Conservation (phyloP, 2,797 vertebrate genomes). For the Parauchenoglanis ngamensis region DNA sequence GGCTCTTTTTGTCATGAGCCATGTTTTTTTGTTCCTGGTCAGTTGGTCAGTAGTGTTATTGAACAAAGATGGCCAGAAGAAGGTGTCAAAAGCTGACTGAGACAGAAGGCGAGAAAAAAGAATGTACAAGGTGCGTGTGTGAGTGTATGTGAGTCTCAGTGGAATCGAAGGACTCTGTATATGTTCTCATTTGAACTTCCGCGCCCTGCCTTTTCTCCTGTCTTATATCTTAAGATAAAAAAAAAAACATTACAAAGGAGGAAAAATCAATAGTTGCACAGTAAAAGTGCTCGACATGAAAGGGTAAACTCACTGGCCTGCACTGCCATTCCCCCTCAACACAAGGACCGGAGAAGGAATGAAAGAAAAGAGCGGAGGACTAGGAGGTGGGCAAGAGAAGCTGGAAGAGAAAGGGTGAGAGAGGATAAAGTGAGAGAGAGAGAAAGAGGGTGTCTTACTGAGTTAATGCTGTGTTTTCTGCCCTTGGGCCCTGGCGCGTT, state of each 20-base stretch:
- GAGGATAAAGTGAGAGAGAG: slow-evolving; percentile 53
- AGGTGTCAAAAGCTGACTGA: slow-evolving; percentile 74
- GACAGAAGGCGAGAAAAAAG: slow-evolving; percentile 60
- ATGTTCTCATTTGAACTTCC: slow-evolving; percentile 73
- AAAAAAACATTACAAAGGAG: slow-evolving; percentile 66
- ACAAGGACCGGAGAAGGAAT: slow-evolving; percentile 43
- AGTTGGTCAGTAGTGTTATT: slow-evolving; percentile 58
- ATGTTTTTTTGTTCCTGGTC: slow-evolving; percentile 61
- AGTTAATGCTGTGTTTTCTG: slow-evolving; percentile 74
- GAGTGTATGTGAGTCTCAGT: slow-evolving; percentile 59
- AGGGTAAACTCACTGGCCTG: slow-evolving; percentile 72
- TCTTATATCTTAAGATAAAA: slow-evolving; percentile 71
- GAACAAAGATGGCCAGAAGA: slow-evolving; percentile 61
- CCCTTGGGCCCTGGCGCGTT: slow-evolving; percentile 67
- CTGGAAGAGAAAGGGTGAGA: slow-evolving; percentile 36
- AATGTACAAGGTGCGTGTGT: slow-evolving; percentile 55
- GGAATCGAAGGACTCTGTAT: slow-evolving; percentile 66
- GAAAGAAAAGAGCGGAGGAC: slow-evolving; percentile 34
- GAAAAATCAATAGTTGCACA: slow-evolving; percentile 80
- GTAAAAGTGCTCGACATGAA: slow-evolving; percentile 77
- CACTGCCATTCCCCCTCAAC: slow-evolving; percentile 64
- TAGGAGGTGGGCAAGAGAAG: slow-evolving; percentile 39
- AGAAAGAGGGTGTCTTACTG: slow-evolving; percentile 51
- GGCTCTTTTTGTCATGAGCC: slow-evolving; percentile 8
- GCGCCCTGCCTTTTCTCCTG: slow-evolving; percentile 52